Base-by-base conservation (phyloP, 1,140 invertebrate genomes). In the Hormaphis cornu region DNA sequence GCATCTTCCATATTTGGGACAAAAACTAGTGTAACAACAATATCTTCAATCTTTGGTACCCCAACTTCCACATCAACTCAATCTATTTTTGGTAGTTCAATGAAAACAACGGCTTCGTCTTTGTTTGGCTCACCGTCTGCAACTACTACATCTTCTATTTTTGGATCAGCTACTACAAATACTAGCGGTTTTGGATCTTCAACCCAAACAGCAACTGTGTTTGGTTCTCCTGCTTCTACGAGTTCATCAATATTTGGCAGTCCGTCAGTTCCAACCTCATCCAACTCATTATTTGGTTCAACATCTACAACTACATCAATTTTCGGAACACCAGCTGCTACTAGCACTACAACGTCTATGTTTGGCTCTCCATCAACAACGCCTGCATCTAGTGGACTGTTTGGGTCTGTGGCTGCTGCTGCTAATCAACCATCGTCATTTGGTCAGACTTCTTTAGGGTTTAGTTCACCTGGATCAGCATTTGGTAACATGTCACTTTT, bases 391-490 rank as follows among this genome's bases (percentile, higher is more conserved):
- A 66, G 61, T 66, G 61, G 61, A 24, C 24, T 66, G 22, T 66
- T 66, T 6, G 61, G 61, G 22, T 66, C 61, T 50, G 61, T 66
- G 22, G 61, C 61, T 50, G 61, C 61, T 48, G 61, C 61, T 35
- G 61, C 61, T 30, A 66, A 66, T 22, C 61, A 66, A 50, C 20
- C 61, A 22, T 58, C 54, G 4, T 48, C 61, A 50, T 66, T 66
- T 48, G 61, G 61, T 16, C 61, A 66, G 4, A 8, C 61, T 20
- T 33, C 61, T 24, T 50, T 66, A 35, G 61, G 61, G 8, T 66
- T 66, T 66, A 66, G 18, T 50, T 66, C 61, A 20, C 61, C 61
- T 50, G 61, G 44, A 14, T 66, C 61, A 33, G 44, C 61, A 35
- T 66, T 66, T 48, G 26, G 44, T 22, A 66, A 48, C 20, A 50